Conservation (phyloP, 2,797 vertebrate species). For the Rhinatrema bivittatum region DNA sequence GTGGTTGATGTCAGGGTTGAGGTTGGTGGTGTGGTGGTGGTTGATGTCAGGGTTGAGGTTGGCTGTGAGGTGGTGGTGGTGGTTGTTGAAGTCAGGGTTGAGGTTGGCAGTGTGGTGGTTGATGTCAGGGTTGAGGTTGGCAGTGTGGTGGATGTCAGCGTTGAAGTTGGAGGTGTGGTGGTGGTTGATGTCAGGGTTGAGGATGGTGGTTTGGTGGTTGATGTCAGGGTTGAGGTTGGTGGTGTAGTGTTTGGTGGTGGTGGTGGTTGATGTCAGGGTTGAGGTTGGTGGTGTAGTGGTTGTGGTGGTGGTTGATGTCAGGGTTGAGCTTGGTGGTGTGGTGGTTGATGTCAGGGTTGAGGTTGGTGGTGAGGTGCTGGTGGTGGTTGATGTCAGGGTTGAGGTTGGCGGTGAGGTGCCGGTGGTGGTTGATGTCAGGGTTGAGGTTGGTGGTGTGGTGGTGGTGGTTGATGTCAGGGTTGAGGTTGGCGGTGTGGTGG, state of each 20-base stretch:
- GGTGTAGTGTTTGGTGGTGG: too few species aligned
- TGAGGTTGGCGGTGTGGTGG: not conserved
- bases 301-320: too few species aligned
- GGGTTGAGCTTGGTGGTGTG: too few species aligned
- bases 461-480: not conserved
- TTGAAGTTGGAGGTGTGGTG: not conserved
- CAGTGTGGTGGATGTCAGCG: not conserved
- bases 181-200: not conserved
- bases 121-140: not conserved
- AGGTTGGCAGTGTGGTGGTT: not conserved
- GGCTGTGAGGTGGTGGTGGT: too few species aligned
- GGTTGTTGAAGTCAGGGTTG: too few species aligned
- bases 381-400: too few species aligned
- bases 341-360: too few species aligned
- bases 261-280: too few species aligned
- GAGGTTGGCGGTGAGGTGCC: not conserved
- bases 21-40: not conserved
- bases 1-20: not conserved
- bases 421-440: too few species aligned
- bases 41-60: rapidly evolving
- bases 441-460: too few species aligned
- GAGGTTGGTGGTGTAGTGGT: too few species aligned
- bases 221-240: too few species aligned
- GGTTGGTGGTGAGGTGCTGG: not conserved
- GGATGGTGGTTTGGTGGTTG: not conserved